Base-by-base conservation (phyloP, 2,113 vertebrate species). In the Gracilinanus agilis region DNA sequence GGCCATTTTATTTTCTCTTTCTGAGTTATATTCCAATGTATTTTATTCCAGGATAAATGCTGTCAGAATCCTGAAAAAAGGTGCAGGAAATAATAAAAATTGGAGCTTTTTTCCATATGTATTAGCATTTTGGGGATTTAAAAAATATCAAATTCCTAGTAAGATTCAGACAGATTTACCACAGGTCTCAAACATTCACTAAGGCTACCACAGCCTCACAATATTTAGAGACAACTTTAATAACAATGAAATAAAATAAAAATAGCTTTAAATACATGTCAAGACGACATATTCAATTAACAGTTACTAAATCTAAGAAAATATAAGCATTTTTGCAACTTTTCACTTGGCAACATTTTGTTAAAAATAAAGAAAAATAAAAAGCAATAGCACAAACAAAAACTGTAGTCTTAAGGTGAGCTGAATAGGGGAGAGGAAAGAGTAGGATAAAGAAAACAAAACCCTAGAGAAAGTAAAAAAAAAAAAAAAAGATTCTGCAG, bases 381-480 rank as follows among this genome's bases (percentile, higher is more conserved):
- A 7, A 92, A 95, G 9, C 2, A 29, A 29, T 61, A 61, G 11
- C 9, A 58, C 58, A 61, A 61, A 0, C 61, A 96, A 96, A 94
- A 61, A 92, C 93, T 95, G 34, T 93, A 96, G 96, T 96, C 54
- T 95, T 95, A 96, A 94, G n/a, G 61, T 61, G 27, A 90, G 4
- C 34, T 34, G 34, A 67, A 12, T 16, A 3, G 61, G 29, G 29
- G 16, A 12, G 12, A 34, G 29, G 61, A 67, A n/a, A 29, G 44
- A 91, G 90, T 29, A 93, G 93, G 53, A 91, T 56, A 9, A 92
- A 92, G 89, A 90, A 54, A 96, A 93, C 90, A 96, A 95, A 90
- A 95, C 91, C 11, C 27, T 19, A 92, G 34, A 92, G 8, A 89
- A 89, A 25, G n/a, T 3, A 49, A 49, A 49, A 89, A 95, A 96